Conservation (phyloP, 1,140 invertebrate genomes). For the Pomacea maculata region DNA sequence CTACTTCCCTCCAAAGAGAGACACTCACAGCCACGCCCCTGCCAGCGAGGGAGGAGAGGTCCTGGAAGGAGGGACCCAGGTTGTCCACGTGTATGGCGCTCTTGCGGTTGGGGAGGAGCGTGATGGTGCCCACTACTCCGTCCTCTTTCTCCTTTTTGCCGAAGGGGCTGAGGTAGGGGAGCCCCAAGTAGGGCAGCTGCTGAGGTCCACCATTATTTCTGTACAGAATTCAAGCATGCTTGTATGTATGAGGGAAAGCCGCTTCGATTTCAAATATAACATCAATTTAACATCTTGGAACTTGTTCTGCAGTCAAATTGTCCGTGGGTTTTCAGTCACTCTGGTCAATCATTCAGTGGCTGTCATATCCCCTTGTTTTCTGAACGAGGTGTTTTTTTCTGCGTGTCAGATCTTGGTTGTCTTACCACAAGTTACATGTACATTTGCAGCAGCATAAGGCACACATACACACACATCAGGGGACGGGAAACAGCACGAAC, state of each 20-base stretch:
- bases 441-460: too few relatives aligned
- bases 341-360: too few relatives aligned
- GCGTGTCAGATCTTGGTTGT: too few relatives aligned
- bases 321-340: too few relatives aligned
- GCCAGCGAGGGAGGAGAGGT: not conserved
- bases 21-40: constrained; percentile 3
- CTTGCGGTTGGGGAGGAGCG: not conserved
- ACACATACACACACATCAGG: too few relatives aligned
- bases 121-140: not conserved
- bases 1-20: not conserved
- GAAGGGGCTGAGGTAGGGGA: not conserved
- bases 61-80: not conserved
- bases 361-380: too few relatives aligned
- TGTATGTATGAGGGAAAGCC: not conserved
- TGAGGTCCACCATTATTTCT: not conserved
- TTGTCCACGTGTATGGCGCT: constrained; percentile 1
- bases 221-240: not conserved
- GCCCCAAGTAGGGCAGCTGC: not conserved
- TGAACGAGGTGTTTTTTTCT: too few relatives aligned
- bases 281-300: not conserved
- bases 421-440: too few relatives aligned
- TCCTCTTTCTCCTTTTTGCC: not conserved
- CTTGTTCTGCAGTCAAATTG: too few relatives aligned
- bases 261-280: not conserved
- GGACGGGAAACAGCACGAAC: too few relatives aligned